Conservation (phyloP, 2,113 vertebrate species). For the Plectropomus leopardus region DNA sequence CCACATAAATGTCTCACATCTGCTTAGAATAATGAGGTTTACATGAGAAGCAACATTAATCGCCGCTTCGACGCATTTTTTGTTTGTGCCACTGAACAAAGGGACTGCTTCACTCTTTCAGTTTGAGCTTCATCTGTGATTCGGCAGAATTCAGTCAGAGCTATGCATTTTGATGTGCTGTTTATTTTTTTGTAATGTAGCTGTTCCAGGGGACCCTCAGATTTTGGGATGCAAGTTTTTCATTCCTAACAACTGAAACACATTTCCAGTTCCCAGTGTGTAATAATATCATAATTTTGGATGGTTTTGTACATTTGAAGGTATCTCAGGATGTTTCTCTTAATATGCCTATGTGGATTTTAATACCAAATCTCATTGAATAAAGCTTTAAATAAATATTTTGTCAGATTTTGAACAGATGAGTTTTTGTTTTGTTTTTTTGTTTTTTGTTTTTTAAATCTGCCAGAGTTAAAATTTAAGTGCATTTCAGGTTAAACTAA, state of each 20-base stretch:
- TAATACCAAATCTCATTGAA: conserved; percentile 26
- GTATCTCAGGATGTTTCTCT: conserved; percentile 15
- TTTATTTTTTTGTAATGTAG: neutral
- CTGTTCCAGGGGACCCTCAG: neutral
- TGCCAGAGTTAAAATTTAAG: no score
- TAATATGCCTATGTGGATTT: conserved; percentile 1
- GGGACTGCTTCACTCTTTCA: neutral
- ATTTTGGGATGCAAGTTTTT: neutral
- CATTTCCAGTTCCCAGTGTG: neutral
- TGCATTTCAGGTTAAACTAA: no score
- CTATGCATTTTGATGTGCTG: neutral
- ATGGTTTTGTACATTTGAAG: conserved; percentile 7
- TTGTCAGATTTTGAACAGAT: neutral
- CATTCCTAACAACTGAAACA: neutral
- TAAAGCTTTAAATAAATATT: conserved; percentile 27
- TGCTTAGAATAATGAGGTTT: conserved; percentile 6
- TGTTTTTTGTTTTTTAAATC: no score
- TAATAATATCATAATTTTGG: neutral
- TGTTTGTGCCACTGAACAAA: conserved; percentile 11
- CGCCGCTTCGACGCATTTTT: neutral
- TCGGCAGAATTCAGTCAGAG: neutral
- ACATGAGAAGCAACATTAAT: neutral
- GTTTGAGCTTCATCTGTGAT: neutral
- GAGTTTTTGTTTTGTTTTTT: neutral
- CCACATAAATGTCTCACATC: neutral